Percentiles rank a stretch among this genome's conserved stretches.
These are phyloP conservation scores for Umimayanthus kanabou DNA, from an alignment of 92 coral and sea anemone genomes.

Conservation along the genomic window DNA sequence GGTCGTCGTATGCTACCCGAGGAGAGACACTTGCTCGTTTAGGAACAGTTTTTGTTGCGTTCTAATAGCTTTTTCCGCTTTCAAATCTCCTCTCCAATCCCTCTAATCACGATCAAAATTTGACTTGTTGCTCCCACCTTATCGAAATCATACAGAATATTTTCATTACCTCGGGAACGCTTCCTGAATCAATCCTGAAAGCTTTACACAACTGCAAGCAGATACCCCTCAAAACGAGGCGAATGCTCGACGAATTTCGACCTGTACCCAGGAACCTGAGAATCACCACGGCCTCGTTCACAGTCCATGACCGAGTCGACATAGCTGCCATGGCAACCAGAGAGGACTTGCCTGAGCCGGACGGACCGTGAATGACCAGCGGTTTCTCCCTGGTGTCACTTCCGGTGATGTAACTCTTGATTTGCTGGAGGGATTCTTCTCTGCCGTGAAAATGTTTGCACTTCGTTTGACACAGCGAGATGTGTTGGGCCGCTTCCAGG, in stretches of 20 bases:
- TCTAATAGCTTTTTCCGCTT: too few relatives aligned
- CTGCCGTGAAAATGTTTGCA: constrained; percentile 59
- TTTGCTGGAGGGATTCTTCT: constrained; percentile 50
- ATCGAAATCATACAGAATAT: not conserved
- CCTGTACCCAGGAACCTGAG: constrained; percentile 86
- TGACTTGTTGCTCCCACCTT: not conserved
- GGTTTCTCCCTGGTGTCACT: constrained; percentile 57
- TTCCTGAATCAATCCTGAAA: constrained; percentile 52
- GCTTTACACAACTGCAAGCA: constrained; percentile 78
- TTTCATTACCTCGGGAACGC: constrained; percentile 71
- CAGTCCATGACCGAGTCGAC: constrained; percentile 64
- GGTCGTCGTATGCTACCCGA: too few relatives aligned
- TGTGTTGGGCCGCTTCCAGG: constrained; percentile 79
- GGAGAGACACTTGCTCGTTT: too few relatives aligned
- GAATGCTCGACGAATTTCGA: constrained; percentile 74
- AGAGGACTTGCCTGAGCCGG: constrained; percentile 93
- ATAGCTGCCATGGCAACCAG: constrained; percentile 95
- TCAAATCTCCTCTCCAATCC: too few relatives aligned
- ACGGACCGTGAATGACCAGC: constrained; percentile 77
- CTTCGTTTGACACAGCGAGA: constrained; percentile 57
- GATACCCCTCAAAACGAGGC: constrained; percentile 65
- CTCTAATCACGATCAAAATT: too few relatives aligned
- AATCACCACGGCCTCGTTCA: constrained; percentile 59
- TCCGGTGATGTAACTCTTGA: constrained; percentile 63
- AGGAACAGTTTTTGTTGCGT: too few relatives aligned